Percentiles rank a stretch among this genome's conserved stretches.
These are phyloP conservation scores for Ctenopoma kingsleyae DNA, from an alignment of 2,797 vertebrate species.

Conservation along the genomic window DNA sequence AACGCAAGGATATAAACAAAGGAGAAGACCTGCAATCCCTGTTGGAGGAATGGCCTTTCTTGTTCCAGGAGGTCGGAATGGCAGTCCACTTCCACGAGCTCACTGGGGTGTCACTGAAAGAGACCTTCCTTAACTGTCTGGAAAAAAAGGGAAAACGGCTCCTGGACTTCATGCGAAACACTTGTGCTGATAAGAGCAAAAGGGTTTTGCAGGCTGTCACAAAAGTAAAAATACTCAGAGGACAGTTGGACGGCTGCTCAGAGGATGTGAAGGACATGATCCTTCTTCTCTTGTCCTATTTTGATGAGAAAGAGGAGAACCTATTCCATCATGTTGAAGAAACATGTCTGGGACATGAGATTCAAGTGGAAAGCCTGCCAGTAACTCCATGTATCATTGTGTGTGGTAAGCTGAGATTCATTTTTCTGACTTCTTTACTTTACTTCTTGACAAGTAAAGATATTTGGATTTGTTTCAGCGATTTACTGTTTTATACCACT, in stretches of 20 bases:
- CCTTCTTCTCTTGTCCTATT: constrained; percentile 41
- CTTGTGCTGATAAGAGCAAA: constrained; percentile 43
- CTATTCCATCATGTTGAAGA: constrained; percentile 45
- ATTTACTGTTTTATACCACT: background rate
- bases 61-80: constrained; percentile 51
- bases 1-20: constrained; percentile 40
- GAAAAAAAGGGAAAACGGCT: constrained; percentile 47
- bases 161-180: constrained; percentile 35
- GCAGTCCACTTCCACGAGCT: constrained; percentile 41
- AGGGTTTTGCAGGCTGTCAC: constrained; percentile 23
- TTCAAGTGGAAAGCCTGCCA: constrained; percentile 43
- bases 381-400: constrained; percentile 53
- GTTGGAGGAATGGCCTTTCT: constrained; percentile 53
- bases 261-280: constrained; percentile 43
- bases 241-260: constrained; percentile 36
- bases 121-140: constrained; percentile 34
- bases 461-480: background rate
- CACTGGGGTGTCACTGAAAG: constrained; percentile 31
- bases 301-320: constrained; percentile 51
- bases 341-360: constrained; percentile 35
- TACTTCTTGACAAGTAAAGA: background rate
- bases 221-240: constrained; percentile 36
- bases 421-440: background rate
- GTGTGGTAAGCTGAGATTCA: constrained; percentile 42
- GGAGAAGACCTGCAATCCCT: constrained; percentile 28